These are phyloP conservation scores for Amblyjoppa proteus DNA, from an alignment of 2,888 invertebrate genomes.

Conservation along the genomic window DNA sequence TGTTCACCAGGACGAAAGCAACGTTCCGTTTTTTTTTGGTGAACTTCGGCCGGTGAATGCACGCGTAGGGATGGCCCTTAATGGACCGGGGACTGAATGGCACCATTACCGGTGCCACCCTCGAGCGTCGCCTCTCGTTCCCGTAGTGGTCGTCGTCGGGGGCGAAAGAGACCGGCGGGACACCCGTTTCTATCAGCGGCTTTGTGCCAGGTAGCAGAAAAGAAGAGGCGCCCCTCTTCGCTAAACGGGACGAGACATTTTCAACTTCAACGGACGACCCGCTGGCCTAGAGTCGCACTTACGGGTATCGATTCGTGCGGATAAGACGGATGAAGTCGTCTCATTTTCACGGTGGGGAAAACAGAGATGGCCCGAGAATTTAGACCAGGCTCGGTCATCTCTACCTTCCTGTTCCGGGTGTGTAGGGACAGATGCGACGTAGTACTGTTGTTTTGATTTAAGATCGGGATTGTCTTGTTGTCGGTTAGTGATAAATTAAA, in stretches of 20 bases:
- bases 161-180: slow-evolving; percentile 54
- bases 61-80: slow-evolving; percentile 64
- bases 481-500: background rate
- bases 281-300: slow-evolving; percentile 38
- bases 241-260: slow-evolving; percentile 71
- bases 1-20: too few relatives aligned
- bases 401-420: background rate
- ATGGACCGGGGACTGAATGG: slow-evolving; percentile 74
- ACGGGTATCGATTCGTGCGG: slow-evolving; percentile 61
- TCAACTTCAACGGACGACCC: slow-evolving; percentile 71
- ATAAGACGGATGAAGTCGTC: slow-evolving; percentile 71
- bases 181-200: slow-evolving; percentile 20
- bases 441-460: background rate
- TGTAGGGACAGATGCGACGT: background rate
- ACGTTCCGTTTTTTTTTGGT: slow-evolving; percentile 41
- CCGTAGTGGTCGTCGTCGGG: slow-evolving; percentile 6
- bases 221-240: background rate
- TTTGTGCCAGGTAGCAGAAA: slow-evolving; percentile 68
- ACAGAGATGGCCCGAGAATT: slow-evolving; percentile 11
- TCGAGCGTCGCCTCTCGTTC: slow-evolving; percentile 39
- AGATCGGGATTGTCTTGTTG: background rate
- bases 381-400: background rate
- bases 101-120: slow-evolving; percentile 69
- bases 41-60: slow-evolving; percentile 55
- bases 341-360: slow-evolving; percentile 70